Conservation (phyloP, 1,140 invertebrate species). For the Musca domestica region DNA sequence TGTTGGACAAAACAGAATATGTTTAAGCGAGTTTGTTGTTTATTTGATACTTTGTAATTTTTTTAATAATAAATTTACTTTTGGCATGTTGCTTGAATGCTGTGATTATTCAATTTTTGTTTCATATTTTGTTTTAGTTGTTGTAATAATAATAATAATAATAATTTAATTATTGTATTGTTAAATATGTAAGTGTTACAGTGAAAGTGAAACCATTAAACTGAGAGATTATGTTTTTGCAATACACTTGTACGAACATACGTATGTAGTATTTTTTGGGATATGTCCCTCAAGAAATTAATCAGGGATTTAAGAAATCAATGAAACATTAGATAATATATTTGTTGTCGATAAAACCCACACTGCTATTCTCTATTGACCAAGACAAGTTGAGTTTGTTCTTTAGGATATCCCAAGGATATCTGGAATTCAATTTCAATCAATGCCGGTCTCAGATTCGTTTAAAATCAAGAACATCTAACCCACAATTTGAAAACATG, state of each 20-base stretch:
- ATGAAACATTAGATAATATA: too few species aligned
- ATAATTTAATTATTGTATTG: background rate
- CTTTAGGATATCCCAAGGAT: too few species aligned
- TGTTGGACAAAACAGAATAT: background rate
- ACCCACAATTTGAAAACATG: too few species aligned
- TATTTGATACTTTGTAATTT: background rate
- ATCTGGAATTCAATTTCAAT: too few species aligned
- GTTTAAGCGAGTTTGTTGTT: background rate
- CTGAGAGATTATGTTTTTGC: slow-evolving; percentile 1
- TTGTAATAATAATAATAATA: slow-evolving; percentile 1
- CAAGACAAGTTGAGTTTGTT: too few species aligned
- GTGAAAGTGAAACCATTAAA: slow-evolving; percentile 22
- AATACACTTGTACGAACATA: slow-evolving; percentile 5
- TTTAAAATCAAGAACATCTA: too few species aligned
- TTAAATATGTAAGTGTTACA: slow-evolving; percentile 20
- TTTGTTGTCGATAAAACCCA: too few species aligned
- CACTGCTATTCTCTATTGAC: too few species aligned
- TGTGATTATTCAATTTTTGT: background rate
- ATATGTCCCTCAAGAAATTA: too few species aligned
- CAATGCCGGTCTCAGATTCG: too few species aligned
- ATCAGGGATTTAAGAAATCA: too few species aligned
- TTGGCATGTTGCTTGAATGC: background rate
- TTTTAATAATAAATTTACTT: background rate
- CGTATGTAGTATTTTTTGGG: too few species aligned
- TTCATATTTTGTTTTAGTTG: background rate